These are phyloP conservation scores for Probosciger aterrimus DNA, from an alignment of 2,113 vertebrate species.

Conservation along the genomic window DNA sequence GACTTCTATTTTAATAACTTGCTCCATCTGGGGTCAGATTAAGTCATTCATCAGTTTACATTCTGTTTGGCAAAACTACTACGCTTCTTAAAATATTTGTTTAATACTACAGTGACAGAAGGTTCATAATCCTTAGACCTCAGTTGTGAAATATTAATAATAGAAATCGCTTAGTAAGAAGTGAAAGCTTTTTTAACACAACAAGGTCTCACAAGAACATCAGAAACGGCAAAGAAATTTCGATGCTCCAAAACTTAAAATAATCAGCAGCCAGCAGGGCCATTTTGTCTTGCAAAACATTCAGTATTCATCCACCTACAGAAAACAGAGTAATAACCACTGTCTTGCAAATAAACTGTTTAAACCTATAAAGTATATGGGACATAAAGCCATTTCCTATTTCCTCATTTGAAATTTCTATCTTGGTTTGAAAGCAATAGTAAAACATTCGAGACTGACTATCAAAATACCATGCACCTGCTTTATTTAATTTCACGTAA, in stretches of 20 bases:
- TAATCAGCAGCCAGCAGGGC: background rate
- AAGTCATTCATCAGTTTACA: background rate
- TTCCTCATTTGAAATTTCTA: background rate
- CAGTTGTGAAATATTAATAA: slow-evolving; percentile 42
- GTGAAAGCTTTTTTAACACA: background rate
- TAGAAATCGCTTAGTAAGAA: background rate
- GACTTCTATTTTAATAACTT: background rate
- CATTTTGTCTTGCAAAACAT: background rate
- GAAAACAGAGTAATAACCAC: background rate
- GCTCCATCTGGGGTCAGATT: background rate
- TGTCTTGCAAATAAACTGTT: background rate
- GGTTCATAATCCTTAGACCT: background rate
- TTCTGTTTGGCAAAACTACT: background rate
- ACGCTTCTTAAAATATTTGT: background rate
- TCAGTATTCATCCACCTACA: background rate
- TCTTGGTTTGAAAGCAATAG: background rate
- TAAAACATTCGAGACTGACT: background rate
- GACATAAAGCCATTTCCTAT: background rate
- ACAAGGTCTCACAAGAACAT: background rate
- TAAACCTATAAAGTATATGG: background rate
- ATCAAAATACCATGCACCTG: background rate
- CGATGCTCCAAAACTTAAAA: background rate
- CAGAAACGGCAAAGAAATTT: background rate
- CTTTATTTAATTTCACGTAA: background rate
- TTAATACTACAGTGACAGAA: background rate